phyloP scores from a whole-genome alignment of 2,797 vertebrate species.

The Spondyliosoma cantharus region DNA sequence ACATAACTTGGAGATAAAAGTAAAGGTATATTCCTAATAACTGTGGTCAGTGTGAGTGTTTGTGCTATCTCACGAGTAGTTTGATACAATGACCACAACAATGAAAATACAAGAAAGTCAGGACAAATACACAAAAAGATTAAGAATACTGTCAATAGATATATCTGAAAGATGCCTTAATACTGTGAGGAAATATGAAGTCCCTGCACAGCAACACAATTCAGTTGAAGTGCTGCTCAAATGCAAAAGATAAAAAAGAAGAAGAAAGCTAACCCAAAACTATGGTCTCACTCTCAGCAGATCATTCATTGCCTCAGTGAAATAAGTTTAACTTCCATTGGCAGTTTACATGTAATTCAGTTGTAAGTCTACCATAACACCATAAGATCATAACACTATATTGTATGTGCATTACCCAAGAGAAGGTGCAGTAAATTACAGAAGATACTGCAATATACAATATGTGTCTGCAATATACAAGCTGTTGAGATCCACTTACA shows the following conservation, averaged over 20 bases:
- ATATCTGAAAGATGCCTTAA: neutral
- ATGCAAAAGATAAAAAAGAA: neutral
- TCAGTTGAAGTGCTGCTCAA: neutral
- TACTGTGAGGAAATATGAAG: neutral
- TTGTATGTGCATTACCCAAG: no score
- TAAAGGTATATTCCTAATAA: neutral
- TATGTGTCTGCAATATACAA: neutral
- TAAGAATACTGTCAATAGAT: neutral
- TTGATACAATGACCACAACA: neutral
- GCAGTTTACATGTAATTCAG: no score
- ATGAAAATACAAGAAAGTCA: neutral
- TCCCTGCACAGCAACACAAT: neutral
- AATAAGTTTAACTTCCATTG: no score
- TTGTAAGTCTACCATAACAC: no score
- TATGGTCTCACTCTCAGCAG: neutral
- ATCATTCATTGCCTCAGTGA: neutral
- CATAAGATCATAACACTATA: no score
- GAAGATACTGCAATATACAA: neutral
- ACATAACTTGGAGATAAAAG: neutral
- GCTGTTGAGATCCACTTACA: neutral
- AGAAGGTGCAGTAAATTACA: neutral
- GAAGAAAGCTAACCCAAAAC: neutral
- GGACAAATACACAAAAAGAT: neutral
- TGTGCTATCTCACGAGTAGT: neutral
- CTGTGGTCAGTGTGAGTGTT: neutral